Conservation (phyloP, 2,113 vertebrate genomes). For the Kryptolebias marmoratus region DNA sequence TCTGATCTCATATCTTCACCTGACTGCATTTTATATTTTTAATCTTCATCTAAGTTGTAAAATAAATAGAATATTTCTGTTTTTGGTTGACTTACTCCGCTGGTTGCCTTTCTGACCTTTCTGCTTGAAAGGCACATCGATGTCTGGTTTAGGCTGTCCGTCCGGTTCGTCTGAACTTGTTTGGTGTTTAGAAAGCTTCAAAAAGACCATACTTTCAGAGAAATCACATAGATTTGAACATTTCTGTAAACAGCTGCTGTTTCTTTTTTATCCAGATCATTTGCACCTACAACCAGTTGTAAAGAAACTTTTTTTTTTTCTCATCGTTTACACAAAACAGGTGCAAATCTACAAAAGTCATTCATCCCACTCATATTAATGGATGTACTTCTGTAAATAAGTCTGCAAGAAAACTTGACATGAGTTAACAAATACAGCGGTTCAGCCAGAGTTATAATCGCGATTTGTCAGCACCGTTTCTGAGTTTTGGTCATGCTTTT, state of each 20-base stretch:
- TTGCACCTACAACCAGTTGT: too few species aligned
- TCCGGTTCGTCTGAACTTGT: background rate
- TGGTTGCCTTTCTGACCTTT: background rate
- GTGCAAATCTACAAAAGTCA: background rate
- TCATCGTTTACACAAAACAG: background rate
- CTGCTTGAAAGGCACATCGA: background rate
- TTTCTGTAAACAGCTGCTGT: too few species aligned
- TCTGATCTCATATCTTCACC: too few species aligned
- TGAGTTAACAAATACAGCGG: slow-evolving; percentile 2
- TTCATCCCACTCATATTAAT: background rate
- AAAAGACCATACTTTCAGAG: background rate
- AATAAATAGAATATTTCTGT: too few species aligned
- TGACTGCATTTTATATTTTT: too few species aligned
- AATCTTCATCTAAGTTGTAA: too few species aligned
- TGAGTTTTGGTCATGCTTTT: slow-evolving; percentile 57
- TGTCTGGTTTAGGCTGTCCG: rapidly evolving
- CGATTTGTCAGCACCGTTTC: slow-evolving; percentile 79
- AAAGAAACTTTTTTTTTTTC: background rate
- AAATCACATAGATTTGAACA: background rate
- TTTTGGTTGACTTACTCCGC: too few species aligned
- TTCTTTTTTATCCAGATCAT: too few species aligned
- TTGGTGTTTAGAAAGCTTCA: background rate
- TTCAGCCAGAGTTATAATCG: background rate
- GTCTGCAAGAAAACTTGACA: background rate
- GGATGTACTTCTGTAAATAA: too few species aligned